These are phyloP conservation scores for Psittacula derbiana DNA, from an alignment of 2,797 vertebrate species.

Conservation along the genomic window DNA sequence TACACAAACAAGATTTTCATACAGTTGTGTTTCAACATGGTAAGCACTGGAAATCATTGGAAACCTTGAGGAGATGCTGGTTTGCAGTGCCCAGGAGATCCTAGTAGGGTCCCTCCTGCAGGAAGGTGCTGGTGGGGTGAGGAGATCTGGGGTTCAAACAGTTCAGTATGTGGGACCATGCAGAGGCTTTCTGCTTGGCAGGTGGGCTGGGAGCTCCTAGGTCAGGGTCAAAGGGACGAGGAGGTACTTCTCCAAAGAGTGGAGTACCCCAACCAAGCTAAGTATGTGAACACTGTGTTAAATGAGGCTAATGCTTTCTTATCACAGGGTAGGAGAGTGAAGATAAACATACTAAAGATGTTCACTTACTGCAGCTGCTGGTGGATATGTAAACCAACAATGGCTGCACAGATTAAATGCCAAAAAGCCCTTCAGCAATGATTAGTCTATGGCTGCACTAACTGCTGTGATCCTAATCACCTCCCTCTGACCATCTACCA, in stretches of 20 bases:
- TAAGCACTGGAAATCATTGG: not conserved
- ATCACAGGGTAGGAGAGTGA: not conserved
- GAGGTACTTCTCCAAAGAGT: not conserved
- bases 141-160: not conserved
- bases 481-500: not conserved
- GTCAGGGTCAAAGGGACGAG: not conserved
- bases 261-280: rapidly evolving
- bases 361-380: not conserved
- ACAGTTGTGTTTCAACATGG: not conserved
- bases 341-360: constrained; percentile 2
- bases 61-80: not conserved
- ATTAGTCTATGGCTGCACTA: not conserved
- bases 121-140: not conserved
- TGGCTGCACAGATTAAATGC: not conserved
- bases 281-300: not conserved
- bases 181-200: not conserved
- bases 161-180: rapidly evolving
- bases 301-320: not conserved
- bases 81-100: not conserved
- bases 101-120: rapidly evolving
- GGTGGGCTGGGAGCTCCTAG: not conserved
- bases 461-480: not conserved
- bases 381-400: not conserved
- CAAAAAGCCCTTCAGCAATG: constrained; percentile 19
- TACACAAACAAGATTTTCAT: not conserved